Percentiles rank a stretch among this genome's conserved stretches.
These are phyloP conservation scores for Tragulus kanchil DNA, from an alignment of 2,113 vertebrate genomes.

Conservation along the genomic window DNA sequence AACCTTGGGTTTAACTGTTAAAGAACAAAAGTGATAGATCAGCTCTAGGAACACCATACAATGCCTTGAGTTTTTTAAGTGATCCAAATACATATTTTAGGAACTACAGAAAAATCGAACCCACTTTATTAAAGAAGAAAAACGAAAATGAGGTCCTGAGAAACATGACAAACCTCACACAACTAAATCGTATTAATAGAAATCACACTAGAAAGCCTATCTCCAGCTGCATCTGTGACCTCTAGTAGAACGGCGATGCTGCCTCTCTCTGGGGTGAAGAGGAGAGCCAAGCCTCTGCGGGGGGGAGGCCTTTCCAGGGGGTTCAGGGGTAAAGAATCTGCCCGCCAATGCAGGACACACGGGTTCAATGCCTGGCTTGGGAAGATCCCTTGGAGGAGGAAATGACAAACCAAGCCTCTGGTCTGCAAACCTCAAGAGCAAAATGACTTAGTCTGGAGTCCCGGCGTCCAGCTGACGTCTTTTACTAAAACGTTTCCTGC, in stretches of 20 bases:
- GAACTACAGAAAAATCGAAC: background rate
- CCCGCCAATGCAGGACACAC: too few species aligned
- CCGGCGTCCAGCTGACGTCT: background rate
- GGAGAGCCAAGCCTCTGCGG: background rate
- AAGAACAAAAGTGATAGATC: background rate
- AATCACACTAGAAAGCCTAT: background rate
- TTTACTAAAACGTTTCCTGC: background rate
- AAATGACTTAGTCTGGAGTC: background rate
- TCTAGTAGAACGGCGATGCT: background rate
- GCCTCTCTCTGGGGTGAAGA: background rate
- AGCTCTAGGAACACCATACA: background rate
- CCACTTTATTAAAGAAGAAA: background rate
- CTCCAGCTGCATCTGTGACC: background rate
- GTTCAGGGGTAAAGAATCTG: too few species aligned
- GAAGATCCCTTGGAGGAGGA: too few species aligned
- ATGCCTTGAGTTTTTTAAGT: background rate
- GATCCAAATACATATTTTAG: background rate
- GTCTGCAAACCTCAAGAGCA: rapidly evolving
- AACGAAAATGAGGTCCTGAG: background rate
- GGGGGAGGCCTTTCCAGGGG: too few species aligned
- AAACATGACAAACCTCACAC: background rate
- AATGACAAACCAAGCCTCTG: background rate
- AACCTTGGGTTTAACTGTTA: background rate
- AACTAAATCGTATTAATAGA: background rate
- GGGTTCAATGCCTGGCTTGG: too few species aligned